Percentiles rank a stretch among this genome's conserved stretches.
These are phyloP conservation scores for Martes martes DNA, from an alignment of 2,113 vertebrate genomes.

Conservation along the genomic window DNA sequence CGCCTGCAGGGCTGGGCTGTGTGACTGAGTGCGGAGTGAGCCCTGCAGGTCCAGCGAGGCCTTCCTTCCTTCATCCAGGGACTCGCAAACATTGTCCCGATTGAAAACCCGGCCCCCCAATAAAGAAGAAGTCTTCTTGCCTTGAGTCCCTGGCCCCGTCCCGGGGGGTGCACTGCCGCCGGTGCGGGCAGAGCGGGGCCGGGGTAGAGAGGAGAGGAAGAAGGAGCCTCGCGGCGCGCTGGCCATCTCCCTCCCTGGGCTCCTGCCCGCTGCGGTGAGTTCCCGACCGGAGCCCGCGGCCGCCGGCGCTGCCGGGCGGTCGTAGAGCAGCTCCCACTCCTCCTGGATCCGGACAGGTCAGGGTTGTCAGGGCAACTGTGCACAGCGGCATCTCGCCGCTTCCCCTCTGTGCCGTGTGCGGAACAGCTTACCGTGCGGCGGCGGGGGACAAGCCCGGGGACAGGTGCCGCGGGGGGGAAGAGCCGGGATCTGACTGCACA, in stretches of 20 bases:
- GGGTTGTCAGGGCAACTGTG: slow-evolving; percentile 91
- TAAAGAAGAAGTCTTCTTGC: slow-evolving; percentile 14
- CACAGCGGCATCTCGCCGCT: slow-evolving; percentile 83
- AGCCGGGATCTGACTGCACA: slow-evolving; percentile 71
- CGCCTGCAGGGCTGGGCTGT: neutral
- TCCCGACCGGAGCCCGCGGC: slow-evolving; percentile 68
- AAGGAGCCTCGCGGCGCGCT: slow-evolving; percentile 68
- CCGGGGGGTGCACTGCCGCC: slow-evolving; percentile 41
- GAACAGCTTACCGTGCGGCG: slow-evolving; percentile 85
- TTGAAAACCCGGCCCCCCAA: slow-evolving; percentile 22
- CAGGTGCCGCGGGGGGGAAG: slow-evolving; percentile 72
- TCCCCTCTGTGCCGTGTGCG: slow-evolving; percentile 79
- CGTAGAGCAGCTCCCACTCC: slow-evolving; percentile 60
- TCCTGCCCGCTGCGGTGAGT: slow-evolving; percentile 53
- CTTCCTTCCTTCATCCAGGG: neutral
- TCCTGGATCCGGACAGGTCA: slow-evolving; percentile 80
- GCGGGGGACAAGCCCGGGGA: slow-evolving; percentile 68
- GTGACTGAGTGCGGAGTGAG: neutral
- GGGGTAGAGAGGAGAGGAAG: neutral
- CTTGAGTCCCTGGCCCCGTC: slow-evolving; percentile 27
- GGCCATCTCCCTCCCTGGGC: slow-evolving; percentile 11
- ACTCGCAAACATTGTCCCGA: neutral
- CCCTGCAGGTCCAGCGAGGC: neutral
- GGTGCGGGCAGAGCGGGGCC: slow-evolving; percentile 37
- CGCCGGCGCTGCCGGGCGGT: neutral